Percentiles rank a stretch among this genome's conserved stretches.
Conservation (phyloP, 92 coral and sea anemone genomes). For the Bergia sp. region DNA sequence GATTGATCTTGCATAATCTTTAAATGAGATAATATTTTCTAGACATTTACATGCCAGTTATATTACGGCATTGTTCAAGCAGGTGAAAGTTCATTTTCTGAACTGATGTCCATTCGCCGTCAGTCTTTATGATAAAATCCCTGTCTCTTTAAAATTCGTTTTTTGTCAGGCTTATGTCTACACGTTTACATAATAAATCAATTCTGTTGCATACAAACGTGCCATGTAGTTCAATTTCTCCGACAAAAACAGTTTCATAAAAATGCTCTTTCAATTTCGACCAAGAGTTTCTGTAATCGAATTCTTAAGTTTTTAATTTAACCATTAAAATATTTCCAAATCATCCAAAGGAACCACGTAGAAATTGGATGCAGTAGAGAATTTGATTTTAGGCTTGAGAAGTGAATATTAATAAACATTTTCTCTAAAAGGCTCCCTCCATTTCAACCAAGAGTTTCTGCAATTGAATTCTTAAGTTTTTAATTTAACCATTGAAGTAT, state of each 20-base stretch:
- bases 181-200: not conserved
- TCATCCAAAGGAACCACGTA: not conserved
- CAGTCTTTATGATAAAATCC: not conserved
- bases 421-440: not conserved
- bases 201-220: no score
- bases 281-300: not conserved
- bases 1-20: not conserved
- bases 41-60: not conserved
- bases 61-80: not conserved
- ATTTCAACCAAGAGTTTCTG: not conserved
- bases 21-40: not conserved
- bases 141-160: no score
- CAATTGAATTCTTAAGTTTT: not conserved
- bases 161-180: not conserved
- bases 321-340: no score
- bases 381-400: no score
- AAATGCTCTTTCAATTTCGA: not conserved
- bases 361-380: no score
- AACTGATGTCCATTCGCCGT: not conserved
- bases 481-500: no score
- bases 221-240: not conserved
- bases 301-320: no score
- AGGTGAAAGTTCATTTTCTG: not conserved
- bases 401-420: not conserved
- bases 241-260: not conserved